Conservation (phyloP, 2,888 invertebrate genomes). For the Glyphotaelius pellucidus region DNA sequence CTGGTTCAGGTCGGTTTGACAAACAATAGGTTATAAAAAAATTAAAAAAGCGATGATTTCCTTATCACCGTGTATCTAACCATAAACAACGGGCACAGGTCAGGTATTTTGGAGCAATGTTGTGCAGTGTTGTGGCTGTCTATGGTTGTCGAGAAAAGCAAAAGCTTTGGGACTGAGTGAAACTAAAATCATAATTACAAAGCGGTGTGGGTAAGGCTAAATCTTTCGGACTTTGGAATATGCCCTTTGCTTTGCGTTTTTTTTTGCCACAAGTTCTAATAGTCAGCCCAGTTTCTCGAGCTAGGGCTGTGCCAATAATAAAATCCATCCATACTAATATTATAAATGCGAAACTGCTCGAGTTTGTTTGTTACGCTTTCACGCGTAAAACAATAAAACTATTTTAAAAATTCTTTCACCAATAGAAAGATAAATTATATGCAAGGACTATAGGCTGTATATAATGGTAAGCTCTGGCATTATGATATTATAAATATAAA, state of each 20-base stretch:
- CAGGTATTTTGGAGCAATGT: constrained; percentile 22
- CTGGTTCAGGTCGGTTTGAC: no score
- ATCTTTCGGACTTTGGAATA: background rate
- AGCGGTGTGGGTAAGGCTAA: constrained; percentile 1
- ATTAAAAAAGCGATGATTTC: no score
- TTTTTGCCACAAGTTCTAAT: constrained; percentile 26
- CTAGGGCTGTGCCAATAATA: background rate
- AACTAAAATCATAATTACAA: constrained; percentile 37
- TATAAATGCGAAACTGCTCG: no score
- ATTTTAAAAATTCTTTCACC: no score
- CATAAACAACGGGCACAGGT: background rate
- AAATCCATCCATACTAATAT: no score
- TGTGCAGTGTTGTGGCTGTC: background rate
- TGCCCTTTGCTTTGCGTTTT: constrained; percentile 25
- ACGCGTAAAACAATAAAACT: no score
- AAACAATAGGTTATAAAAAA: background rate
- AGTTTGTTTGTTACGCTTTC: no score
- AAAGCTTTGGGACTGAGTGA: background rate
- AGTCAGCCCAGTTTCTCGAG: background rate
- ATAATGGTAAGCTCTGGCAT: no score
- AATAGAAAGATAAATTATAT: no score
- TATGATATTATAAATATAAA: no score
- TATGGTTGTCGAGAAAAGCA: background rate
- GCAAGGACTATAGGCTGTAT: no score
- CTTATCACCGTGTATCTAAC: background rate